These are phyloP conservation scores for Cirrhinus molitorella DNA, from an alignment of 2,797 vertebrate genomes.

Conservation along the genomic window DNA sequence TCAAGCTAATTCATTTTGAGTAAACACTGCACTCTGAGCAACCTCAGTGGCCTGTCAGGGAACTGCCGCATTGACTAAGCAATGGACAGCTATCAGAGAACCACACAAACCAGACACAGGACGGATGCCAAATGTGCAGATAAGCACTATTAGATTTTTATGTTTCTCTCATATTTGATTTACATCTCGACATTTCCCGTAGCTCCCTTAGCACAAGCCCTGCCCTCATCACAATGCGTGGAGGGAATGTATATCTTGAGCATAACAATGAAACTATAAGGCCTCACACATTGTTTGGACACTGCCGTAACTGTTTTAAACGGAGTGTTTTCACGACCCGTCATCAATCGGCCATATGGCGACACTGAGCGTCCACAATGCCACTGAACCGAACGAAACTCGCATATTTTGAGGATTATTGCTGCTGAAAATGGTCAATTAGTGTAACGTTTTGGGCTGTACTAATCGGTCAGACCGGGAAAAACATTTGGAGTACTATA, in stretches of 20 bases:
- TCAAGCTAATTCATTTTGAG: constrained; percentile 63
- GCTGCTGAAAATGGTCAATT: no score
- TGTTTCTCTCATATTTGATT: constrained; percentile 34
- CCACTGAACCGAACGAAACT: no score
- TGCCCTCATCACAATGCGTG: neutral
- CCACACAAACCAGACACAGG: constrained; percentile 57
- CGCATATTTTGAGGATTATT: no score
- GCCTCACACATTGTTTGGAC: neutral
- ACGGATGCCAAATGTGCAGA: constrained; percentile 40
- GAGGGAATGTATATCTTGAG: neutral
- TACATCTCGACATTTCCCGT: neutral
- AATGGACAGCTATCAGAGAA: constrained; percentile 31
- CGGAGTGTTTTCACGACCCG: no score
- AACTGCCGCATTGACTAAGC: constrained; percentile 14
- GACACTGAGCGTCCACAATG: no score
- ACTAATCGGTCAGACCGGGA: no score
- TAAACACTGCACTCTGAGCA: constrained; percentile 52
- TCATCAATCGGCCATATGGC: no score
- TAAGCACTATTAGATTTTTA: constrained; percentile 36
- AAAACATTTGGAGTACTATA: no score
- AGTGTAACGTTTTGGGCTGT: no score
- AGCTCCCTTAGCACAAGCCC: constrained; percentile 4
- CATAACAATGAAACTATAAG: neutral
- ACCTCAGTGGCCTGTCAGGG: constrained; percentile 34
- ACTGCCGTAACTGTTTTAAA: neutral